These are phyloP conservation scores for Drosophila setifemur DNA, from an alignment of 1,140 invertebrate genomes.

Conservation along the genomic window DNA sequence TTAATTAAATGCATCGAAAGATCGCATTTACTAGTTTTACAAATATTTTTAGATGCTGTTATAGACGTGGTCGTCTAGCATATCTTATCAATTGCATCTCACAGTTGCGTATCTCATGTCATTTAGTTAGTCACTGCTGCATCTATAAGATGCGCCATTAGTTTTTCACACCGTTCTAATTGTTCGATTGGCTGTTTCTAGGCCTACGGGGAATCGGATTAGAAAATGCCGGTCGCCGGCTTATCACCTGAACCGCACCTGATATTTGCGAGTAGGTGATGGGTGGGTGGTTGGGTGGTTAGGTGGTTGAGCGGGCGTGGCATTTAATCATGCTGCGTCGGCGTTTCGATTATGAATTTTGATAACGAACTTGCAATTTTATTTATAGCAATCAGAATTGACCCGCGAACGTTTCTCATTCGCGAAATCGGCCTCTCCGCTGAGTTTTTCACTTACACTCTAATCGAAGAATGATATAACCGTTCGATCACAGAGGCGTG, in stretches of 20 bases:
- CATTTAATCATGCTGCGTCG: conserved; percentile 61
- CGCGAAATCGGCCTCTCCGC: conserved; percentile 23
- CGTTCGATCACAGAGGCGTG: conserved; percentile 4
- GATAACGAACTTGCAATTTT: conserved; percentile 60
- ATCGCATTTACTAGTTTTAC: neutral
- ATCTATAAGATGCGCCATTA: conserved; percentile 52
- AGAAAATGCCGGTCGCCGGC: conserved; percentile 5
- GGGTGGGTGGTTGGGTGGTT: neutral
- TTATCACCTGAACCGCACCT: conserved; percentile 58
- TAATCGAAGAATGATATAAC: conserved; percentile 22
- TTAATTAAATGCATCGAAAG: no score
- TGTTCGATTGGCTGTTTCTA: conserved; percentile 29
- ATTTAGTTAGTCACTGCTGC: conserved; percentile 41
- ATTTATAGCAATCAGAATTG: conserved; percentile 64
- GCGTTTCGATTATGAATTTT: conserved; percentile 59
- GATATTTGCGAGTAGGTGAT: conserved; percentile 32
- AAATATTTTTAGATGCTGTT: neutral
- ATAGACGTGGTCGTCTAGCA: conserved; percentile 1
- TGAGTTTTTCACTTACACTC: conserved; percentile 26
- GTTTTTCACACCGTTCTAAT: conserved; percentile 15
- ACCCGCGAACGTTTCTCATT: conserved; percentile 28
- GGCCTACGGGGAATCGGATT: conserved; percentile 13
- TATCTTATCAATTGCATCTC: conserved; percentile 24
- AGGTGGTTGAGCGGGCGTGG: neutral
- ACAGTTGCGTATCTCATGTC: conserved; percentile 32